phyloP scores from a whole-genome alignment of 2,888 invertebrate species.

The Cataglyphis altisquamis region DNA sequence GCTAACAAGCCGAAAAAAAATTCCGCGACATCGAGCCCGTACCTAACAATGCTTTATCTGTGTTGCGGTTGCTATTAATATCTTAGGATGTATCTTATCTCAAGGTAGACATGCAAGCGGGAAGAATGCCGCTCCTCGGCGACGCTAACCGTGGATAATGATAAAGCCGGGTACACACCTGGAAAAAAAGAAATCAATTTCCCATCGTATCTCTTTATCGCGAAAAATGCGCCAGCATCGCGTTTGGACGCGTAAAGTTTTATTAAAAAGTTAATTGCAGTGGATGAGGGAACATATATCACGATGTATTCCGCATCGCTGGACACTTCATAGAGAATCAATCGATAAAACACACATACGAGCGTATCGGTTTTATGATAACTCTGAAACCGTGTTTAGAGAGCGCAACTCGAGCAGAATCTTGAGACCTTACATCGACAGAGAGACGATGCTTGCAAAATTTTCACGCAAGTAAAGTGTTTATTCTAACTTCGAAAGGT shows the following conservation, averaged over 20 bases:
- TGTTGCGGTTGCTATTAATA: constrained; percentile 50
- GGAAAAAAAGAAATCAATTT: constrained; percentile 43
- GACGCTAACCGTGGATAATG: constrained; percentile 5
- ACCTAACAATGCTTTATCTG: constrained; percentile 34
- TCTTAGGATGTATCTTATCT: constrained; percentile 33
- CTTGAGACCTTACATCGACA: not conserved
- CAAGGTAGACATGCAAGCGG: constrained; percentile 26
- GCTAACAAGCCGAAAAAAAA: constrained; percentile 38
- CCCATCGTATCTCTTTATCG: constrained; percentile 16
- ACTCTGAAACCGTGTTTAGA: constrained; percentile 9
- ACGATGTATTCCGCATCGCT: constrained; percentile 34
- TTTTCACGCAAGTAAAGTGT: constrained; percentile 45
- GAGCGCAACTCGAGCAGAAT: constrained; percentile 19
- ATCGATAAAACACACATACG: constrained; percentile 29
- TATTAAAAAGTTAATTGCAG: constrained; percentile 56
- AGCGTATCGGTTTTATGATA: constrained; percentile 36
- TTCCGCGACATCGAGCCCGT: constrained; percentile 25
- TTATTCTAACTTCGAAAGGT: constrained; percentile 48
- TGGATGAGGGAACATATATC: constrained; percentile 31
- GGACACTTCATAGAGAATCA: constrained; percentile 23
- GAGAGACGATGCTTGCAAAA: constrained; percentile 25
- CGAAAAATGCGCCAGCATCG: constrained; percentile 34
- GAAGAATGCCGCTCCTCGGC: constrained; percentile 37
- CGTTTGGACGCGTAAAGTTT: constrained; percentile 39
- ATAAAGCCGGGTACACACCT: constrained; percentile 48